Evolutionary conservation across 2,797 vertebrate species (phyloP).

Genomic region (Macropus fuliginosus): DNA sequence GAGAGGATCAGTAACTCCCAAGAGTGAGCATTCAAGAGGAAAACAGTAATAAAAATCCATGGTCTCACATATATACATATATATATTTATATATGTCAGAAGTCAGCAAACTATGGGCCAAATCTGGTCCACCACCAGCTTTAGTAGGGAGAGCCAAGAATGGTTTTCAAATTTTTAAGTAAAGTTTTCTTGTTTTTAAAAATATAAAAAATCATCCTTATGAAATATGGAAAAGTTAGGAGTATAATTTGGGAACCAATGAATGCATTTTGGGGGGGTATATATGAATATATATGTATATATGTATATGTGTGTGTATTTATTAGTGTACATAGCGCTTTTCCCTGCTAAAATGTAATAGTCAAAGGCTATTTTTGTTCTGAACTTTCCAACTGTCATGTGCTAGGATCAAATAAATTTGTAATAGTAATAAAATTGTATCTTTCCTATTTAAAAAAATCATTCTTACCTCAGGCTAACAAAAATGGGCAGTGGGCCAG

Average conservation of each 20-base stretch:
- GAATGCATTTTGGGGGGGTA: not conserved
- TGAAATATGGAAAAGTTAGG: not conserved
- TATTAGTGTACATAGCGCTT: not conserved
- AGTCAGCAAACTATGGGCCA: not conserved
- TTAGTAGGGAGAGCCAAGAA: not conserved
- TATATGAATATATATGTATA: not conserved
- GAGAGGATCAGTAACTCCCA: not conserved
- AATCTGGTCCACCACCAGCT: not conserved
- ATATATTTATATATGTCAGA: too few species aligned
- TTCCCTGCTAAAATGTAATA: not conserved
- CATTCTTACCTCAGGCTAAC: not conserved
- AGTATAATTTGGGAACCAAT: not conserved
- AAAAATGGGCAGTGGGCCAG: not conserved
- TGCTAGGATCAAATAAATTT: not conserved
- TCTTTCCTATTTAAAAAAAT: not conserved
- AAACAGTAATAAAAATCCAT: not conserved
- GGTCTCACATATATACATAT: not conserved
- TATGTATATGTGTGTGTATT: not conserved
- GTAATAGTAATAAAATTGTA: not conserved
- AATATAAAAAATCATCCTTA: not conserved
- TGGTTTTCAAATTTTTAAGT: not conserved
- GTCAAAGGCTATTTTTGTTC: not conserved
- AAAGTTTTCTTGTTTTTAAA: not conserved
- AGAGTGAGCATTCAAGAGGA: not conserved
- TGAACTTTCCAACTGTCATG: not conserved